A percentile compares a stretch with the other conserved stretches of the same genome.
These are phyloP conservation scores for Pasiphila rectangulata DNA, from an alignment of 2,888 invertebrate genomes.

Conservation along the genomic window DNA sequence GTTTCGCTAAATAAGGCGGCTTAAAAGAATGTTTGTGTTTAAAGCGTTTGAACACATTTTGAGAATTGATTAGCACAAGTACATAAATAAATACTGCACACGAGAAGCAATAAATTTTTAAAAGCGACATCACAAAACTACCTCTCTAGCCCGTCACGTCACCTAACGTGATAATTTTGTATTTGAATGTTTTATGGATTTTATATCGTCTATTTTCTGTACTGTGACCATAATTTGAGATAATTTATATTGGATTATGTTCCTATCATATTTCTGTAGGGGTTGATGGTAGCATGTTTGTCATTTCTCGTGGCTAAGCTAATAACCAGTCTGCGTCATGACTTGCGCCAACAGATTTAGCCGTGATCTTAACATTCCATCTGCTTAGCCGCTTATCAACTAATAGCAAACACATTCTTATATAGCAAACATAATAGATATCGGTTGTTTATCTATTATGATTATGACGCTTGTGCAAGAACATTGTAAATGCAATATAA, in stretches of 20 bases:
- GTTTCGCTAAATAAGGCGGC: slow-evolving; percentile 98
- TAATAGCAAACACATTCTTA: slow-evolving; percentile 17
- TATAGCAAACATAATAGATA: slow-evolving; percentile 17
- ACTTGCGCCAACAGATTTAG: slow-evolving; percentile 33
- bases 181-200: no score
- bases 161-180: no score
- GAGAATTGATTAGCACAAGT: slow-evolving; percentile 63
- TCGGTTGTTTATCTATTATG: slow-evolving; percentile 8
- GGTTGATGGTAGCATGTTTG: no score
- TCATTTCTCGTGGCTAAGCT: no score
- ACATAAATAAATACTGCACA: slow-evolving; percentile 56
- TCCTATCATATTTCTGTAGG: no score
- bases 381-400: slow-evolving; percentile 39
- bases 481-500: not conserved
- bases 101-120: slow-evolving; percentile 45
- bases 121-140: slow-evolving; percentile 56
- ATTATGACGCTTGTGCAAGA: slow-evolving; percentile 7
- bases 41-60: slow-evolving; percentile 88
- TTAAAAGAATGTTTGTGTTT: slow-evolving; percentile 99
- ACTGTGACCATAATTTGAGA: no score
- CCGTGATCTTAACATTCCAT: slow-evolving; percentile 50
- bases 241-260: no score
- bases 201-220: no score
- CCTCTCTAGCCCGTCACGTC: slow-evolving; percentile 33
- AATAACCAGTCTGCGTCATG: slow-evolving; percentile 16